Percentiles rank a stretch among this genome's conserved stretches.
Conservation (phyloP, 2,797 vertebrate genomes). For the Falco peregrinus region DNA sequence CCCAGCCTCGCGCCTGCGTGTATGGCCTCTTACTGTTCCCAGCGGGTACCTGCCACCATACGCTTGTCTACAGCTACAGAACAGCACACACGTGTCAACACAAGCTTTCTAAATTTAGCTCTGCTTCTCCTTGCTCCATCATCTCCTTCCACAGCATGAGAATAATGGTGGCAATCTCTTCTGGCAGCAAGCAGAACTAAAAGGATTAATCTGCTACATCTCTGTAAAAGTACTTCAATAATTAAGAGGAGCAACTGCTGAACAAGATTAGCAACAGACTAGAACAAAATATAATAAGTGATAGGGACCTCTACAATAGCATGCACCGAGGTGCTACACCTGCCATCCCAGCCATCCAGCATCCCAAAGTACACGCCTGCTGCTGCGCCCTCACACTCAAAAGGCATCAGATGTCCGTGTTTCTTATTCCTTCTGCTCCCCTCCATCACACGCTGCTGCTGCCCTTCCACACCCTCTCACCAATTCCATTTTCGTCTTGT, state of each 20-base stretch:
- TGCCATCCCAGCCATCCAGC: neutral
- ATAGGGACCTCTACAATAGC: neutral
- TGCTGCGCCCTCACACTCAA: neutral
- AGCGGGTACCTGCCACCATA: neutral
- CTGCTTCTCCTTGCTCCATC: neutral
- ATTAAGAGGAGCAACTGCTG: constrained; percentile 60
- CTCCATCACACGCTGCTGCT: neutral
- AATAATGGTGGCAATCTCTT: constrained; percentile 24
- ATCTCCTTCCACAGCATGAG: neutral
- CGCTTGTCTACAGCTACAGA: fast-evolving
- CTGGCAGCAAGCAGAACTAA: constrained; percentile 48
- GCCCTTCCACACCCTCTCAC: neutral
- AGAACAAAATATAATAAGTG: constrained; percentile 31
- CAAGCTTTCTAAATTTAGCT: neutral
- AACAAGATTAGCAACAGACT: constrained; percentile 49
- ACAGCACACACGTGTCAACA: fast-evolving
- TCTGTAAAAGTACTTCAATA: constrained; percentile 44
- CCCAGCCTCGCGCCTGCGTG: neutral
- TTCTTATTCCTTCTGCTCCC: neutral
- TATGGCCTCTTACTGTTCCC: fast-evolving
- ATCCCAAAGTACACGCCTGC: fast-evolving
- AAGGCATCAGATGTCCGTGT: neutral
- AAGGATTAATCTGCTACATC: constrained; percentile 60
- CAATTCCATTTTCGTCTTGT: fast-evolving
- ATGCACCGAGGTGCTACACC: neutral